Percentiles rank a stretch among this genome's conserved stretches.
Conservation (phyloP, 2,113 vertebrate species). For the Scolopax mira region DNA sequence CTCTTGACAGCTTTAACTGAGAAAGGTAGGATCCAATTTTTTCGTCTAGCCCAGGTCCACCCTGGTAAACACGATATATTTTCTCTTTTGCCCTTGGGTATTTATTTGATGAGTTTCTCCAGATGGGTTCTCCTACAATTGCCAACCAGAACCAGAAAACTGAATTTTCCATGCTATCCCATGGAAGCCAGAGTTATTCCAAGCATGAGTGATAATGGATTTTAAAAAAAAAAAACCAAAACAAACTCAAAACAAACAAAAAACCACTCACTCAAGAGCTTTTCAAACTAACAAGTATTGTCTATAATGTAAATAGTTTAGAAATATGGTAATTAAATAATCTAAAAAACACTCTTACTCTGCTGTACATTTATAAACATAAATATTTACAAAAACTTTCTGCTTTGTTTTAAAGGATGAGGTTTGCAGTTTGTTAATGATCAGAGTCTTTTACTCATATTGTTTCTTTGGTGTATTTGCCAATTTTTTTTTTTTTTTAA, state of each 20-base stretch:
- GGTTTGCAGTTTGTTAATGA: conserved; percentile 77
- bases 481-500: conserved; percentile 74
- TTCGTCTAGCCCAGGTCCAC: conserved; percentile 23
- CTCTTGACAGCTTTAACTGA: background rate
- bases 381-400: conserved; percentile 89
- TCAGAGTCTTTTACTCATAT: conserved; percentile 72
- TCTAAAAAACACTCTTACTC: conserved; percentile 88
- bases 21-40: background rate
- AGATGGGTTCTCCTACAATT: conserved; percentile 12
- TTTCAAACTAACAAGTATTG: conserved; percentile 72
- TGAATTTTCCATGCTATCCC: conserved; percentile 41
- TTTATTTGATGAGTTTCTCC: conserved; percentile 23
- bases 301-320: conserved; percentile 82
- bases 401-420: conserved; percentile 76
- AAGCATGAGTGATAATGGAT: conserved; percentile 57
- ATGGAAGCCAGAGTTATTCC: conserved; percentile 56
- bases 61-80: conserved; percentile 8
- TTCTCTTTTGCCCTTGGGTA: conserved; percentile 23
- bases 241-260: background rate
- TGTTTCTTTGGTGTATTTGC: conserved; percentile 80
- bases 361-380: conserved; percentile 91
- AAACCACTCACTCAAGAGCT: conserved; percentile 56
- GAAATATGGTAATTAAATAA: conserved; percentile 92
- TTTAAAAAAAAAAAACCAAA: background rate
- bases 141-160: conserved; percentile 48